Conservation (phyloP, 2,797 vertebrate genomes). For the Pterois miles region DNA sequence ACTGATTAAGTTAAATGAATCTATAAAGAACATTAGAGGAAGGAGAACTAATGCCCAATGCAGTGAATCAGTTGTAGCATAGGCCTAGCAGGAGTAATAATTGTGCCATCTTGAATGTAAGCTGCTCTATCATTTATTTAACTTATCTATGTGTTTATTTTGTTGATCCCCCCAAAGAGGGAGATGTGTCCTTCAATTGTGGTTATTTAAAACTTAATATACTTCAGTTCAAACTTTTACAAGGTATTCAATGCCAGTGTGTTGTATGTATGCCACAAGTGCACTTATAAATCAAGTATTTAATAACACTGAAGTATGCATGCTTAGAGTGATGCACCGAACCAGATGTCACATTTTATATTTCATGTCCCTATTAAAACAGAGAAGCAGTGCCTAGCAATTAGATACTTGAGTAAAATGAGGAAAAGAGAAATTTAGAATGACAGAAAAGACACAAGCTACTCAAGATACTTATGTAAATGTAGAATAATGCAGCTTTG, state of each 20-base stretch:
- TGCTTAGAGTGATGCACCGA: neutral
- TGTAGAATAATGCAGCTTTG: neutral
- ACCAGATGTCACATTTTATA: conserved; percentile 1
- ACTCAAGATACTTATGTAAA: conserved; percentile 19
- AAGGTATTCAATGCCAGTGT: neutral
- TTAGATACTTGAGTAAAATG: conserved; percentile 1
- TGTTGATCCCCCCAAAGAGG: neutral
- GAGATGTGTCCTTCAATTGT: neutral
- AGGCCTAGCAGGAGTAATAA: neutral
- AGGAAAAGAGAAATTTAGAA: conserved; percentile 1
- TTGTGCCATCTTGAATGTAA: neutral
- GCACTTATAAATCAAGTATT: neutral
- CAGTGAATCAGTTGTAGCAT: neutral
- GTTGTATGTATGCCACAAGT: neutral
- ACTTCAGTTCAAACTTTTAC: neutral
- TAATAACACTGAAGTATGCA: conserved; percentile 18
- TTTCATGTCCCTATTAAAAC: neutral
- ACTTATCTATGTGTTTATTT: neutral
- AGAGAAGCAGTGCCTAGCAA: neutral
- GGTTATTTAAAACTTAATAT: neutral
- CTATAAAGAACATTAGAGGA: neutral
- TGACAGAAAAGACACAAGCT: conserved; percentile 13
- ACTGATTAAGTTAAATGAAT: conserved; percentile 29
- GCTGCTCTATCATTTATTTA: neutral
- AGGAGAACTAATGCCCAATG: neutral